A percentile compares a stretch with the other conserved stretches of the same genome.
These are phyloP conservation scores for Labroides dimidiatus DNA, from an alignment of 2,797 vertebrate genomes.

Conservation along the genomic window DNA sequence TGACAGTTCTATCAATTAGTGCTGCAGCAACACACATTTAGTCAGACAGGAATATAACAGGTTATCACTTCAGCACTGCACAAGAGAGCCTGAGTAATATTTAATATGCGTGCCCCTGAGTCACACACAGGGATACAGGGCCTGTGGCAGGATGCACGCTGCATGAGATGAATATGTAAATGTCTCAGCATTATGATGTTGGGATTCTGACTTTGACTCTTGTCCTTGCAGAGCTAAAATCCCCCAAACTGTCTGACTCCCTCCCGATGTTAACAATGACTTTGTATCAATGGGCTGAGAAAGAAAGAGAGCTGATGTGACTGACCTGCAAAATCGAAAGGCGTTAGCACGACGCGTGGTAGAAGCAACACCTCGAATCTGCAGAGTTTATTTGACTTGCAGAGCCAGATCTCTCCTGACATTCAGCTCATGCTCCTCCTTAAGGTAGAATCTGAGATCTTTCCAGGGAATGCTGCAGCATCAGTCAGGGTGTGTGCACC, in stretches of 20 bases:
- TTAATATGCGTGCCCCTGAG: slow-evolving; percentile 27
- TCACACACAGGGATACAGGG: slow-evolving; percentile 19
- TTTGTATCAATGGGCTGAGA: neutral
- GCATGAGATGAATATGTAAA: slow-evolving; percentile 56
- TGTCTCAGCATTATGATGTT: slow-evolving; percentile 30
- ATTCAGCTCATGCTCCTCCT: neutral
- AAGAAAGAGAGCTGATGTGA: neutral
- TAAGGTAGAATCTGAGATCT: slow-evolving; percentile 3
- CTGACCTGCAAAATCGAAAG: slow-evolving; percentile 1
- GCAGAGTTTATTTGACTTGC: neutral
- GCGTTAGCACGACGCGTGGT: neutral
- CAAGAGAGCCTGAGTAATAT: slow-evolving; percentile 12
- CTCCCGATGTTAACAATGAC: neutral
- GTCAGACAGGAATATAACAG: slow-evolving; percentile 17
- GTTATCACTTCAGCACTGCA: slow-evolving; percentile 24
- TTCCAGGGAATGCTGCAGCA: neutral
- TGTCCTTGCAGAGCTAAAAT: slow-evolving; percentile 38
- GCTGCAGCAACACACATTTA: slow-evolving; percentile 11
- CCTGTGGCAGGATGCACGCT: slow-evolving; percentile 48
- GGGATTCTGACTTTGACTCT: slow-evolving; percentile 43
- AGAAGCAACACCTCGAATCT: neutral
- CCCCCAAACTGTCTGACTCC: slow-evolving; percentile 5
- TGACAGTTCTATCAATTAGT: slow-evolving; percentile 18
- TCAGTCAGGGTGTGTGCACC: too few species aligned
- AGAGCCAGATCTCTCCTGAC: neutral